Evolutionary conservation across 2,113 vertebrate genomes (phyloP).

Genomic region (Deroptyus accipitrinus): DNA sequence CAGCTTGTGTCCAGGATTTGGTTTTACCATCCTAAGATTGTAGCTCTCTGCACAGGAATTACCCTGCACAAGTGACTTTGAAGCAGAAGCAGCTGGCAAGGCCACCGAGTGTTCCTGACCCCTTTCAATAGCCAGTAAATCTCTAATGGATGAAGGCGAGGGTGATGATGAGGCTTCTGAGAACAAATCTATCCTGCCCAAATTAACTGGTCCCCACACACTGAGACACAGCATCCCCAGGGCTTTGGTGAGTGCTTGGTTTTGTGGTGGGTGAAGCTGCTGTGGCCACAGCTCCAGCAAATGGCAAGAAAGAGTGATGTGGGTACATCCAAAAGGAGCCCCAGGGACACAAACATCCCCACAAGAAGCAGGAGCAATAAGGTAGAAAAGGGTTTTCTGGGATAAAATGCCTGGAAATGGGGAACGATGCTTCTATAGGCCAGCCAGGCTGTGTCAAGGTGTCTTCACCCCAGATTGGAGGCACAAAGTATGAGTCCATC

Average conservation of each 20-base stretch:
- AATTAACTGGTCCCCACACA: neutral
- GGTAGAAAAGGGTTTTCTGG: neutral
- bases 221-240: fast-evolving
- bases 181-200: neutral
- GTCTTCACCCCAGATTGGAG: neutral
- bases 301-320: neutral
- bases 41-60: neutral
- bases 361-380: neutral
- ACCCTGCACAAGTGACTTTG: neutral
- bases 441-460: neutral
- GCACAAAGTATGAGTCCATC: neutral
- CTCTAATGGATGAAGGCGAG: neutral
- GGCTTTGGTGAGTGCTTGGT: neutral
- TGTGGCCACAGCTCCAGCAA: neutral
- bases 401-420: neutral
- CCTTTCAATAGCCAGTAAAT: neutral
- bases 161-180: neutral
- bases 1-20: neutral
- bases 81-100: neutral
- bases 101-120: neutral
- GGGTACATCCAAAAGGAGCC: neutral
- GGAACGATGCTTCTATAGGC: neutral
- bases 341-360: neutral
- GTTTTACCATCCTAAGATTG: neutral
- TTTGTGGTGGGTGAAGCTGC: neutral